These are phyloP conservation scores for Bryconaethiops microstoma DNA, from an alignment of 2,797 vertebrate genomes.

Conservation along the genomic window DNA sequence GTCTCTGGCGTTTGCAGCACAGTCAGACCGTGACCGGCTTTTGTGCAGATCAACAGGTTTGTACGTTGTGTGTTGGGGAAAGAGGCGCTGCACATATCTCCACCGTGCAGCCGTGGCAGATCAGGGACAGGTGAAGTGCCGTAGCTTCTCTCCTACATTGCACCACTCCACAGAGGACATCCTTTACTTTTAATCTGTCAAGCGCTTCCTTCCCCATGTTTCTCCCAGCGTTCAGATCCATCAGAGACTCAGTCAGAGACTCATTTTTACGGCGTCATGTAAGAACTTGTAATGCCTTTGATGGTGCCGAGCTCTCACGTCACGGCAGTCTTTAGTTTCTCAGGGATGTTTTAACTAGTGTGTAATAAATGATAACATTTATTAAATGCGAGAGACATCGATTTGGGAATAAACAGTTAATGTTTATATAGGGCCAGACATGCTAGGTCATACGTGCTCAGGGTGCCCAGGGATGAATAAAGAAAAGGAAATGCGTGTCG, in stretches of 20 bases:
- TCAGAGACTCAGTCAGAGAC: conserved; percentile 73
- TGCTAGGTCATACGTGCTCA: conserved; percentile 62
- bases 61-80: background rate
- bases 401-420: conserved; percentile 68
- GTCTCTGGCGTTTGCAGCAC: conserved; percentile 36
- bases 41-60: conserved; percentile 35
- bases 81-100: background rate
- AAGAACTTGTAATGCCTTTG: conserved; percentile 72
- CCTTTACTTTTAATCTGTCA: conserved; percentile 65
- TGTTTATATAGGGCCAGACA: conserved; percentile 66
- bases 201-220: conserved; percentile 63
- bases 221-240: conserved; percentile 59
- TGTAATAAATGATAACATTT: conserved; percentile 58
- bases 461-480: conserved; percentile 58
- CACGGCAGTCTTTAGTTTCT: conserved; percentile 57
- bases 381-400: conserved; percentile 68
- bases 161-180: background rate
- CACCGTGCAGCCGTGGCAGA: background rate
- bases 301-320: conserved; percentile 68
- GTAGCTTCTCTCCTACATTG: background rate
- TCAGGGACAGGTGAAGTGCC: background rate
- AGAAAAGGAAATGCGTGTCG: conserved; percentile 36
- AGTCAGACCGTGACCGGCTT: conserved; percentile 52
- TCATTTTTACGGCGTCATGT: conserved; percentile 67
- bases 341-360: conserved; percentile 64